Percentiles rank a stretch among this genome's conserved stretches.
Conservation (phyloP, 2,797 vertebrate genomes). For the Muraenolepis orangiensis region DNA sequence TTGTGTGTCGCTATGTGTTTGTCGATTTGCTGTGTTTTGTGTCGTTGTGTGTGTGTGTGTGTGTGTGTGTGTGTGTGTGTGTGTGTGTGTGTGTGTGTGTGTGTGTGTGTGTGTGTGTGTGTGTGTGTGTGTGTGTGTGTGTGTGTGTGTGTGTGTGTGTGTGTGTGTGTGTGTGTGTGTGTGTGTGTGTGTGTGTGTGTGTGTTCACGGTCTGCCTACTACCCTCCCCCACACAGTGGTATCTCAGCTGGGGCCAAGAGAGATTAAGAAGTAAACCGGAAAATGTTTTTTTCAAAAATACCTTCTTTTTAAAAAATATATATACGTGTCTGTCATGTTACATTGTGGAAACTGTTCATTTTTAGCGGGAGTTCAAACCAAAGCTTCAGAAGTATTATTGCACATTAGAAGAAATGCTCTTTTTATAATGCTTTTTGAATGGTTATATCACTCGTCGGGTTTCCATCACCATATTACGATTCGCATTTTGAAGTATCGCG, state of each 20-base stretch:
- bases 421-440: slow-evolving; percentile 26
- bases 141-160: neutral
- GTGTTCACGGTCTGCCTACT: slow-evolving; percentile 33
- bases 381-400: slow-evolving; percentile 44
- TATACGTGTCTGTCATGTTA: neutral
- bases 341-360: neutral
- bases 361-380: slow-evolving; percentile 28
- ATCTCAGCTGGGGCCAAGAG: slow-evolving; percentile 32
- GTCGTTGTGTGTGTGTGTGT: neutral
- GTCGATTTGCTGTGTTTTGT: too few relatives aligned
- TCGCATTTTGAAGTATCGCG: too few relatives aligned
- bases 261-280: slow-evolving; percentile 27
- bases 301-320: neutral
- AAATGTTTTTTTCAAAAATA: neutral
- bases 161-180: neutral
- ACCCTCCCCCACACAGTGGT: neutral
- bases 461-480: too few relatives aligned
- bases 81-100: neutral
- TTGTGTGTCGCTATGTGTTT: neutral
- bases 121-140: neutral
- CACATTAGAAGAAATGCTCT: slow-evolving; percentile 25
- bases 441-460: too few relatives aligned
- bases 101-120: neutral
- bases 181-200: slow-evolving; percentile 2
- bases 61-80: neutral